These are phyloP conservation scores for Microtus montanus DNA, from an alignment of 2,113 vertebrate genomes.

Conservation along the genomic window DNA sequence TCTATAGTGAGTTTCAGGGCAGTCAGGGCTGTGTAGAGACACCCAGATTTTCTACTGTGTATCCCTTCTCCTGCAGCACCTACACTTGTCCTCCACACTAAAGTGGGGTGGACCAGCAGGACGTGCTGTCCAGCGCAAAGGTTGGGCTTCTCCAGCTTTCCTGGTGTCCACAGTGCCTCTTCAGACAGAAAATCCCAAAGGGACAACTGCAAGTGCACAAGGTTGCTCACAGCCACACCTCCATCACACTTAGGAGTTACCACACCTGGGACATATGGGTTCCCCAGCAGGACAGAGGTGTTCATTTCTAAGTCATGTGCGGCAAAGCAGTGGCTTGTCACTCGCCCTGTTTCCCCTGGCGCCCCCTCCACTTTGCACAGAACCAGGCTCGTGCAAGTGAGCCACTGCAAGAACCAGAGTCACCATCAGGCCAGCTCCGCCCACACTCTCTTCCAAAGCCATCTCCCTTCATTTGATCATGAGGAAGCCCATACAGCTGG, in stretches of 20 bases:
- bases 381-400: fast-evolving
- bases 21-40: background rate
- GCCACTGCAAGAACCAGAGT: background rate
- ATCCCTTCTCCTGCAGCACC: background rate
- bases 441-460: background rate
- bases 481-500: background rate
- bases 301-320: background rate
- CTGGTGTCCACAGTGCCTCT: background rate
- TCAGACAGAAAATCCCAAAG: background rate
- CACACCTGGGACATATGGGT: background rate
- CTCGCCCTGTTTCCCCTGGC: fast-evolving
- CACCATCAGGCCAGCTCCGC: background rate
- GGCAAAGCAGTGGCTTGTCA: fast-evolving
- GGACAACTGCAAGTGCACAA: background rate
- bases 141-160: no score
- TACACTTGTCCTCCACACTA: background rate
- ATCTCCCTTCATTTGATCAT: background rate
- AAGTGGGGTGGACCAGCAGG: no score
- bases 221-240: fast-evolving
- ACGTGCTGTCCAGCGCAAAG: background rate
- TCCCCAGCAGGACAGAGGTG: background rate
- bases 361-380: fast-evolving
- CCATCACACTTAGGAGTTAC: fast-evolving
- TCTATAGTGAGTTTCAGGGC: no score
- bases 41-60: background rate